Base-by-base conservation (phyloP, 2,888 invertebrate genomes). In the Chrysolina haemoptera region DNA sequence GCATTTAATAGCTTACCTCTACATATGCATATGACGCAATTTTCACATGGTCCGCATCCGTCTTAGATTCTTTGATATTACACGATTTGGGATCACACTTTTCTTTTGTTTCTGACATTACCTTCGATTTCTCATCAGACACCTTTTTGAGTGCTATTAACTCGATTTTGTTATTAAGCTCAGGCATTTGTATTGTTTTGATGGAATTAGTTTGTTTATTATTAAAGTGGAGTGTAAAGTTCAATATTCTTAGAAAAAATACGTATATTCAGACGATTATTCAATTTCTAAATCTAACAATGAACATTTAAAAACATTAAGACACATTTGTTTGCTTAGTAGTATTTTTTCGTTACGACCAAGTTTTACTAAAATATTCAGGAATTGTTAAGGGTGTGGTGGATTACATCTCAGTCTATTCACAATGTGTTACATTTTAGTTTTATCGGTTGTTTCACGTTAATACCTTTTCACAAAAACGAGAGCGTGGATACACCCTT, bases 1-100 rank as follows among this genome's bases (percentile, higher is more conserved):
- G 8, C 35, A 8, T 0, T 35, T 11, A 4, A 20, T 53, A 20
- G 50, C 76, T 85, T 85, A 87, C 87, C 86, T 87, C 86, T 20
- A 85, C 86, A 78, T 86, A 86, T 22, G 85, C 84, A 75, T 85
- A 84, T 22, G 87, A 86, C 16, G 86, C 81, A 66, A 87, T 87
- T 80, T 85, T 87, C 46, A 87, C 87, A 70, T 86, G 80, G 69
- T 84, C 85, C 53, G 74, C 76, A 22, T 80, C 80, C 68, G 82
- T 79, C 75, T 83, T 83, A 68, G 83, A 82, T 59, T 77, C 81
- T 68, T 70, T 75, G 71, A 79, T 81, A 55, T 68, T 71, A 43
- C 55, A 71, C 1, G 71, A 55, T 53, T 75, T 75, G 22, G 64
- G 46, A 11, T 72, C 71, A 40, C 81, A 62, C 71, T 81, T 79